Percentiles rank a stretch among this genome's conserved stretches.
These are phyloP conservation scores for Mugil cephalus DNA, from an alignment of 2,113 vertebrate species.

Conservation along the genomic window DNA sequence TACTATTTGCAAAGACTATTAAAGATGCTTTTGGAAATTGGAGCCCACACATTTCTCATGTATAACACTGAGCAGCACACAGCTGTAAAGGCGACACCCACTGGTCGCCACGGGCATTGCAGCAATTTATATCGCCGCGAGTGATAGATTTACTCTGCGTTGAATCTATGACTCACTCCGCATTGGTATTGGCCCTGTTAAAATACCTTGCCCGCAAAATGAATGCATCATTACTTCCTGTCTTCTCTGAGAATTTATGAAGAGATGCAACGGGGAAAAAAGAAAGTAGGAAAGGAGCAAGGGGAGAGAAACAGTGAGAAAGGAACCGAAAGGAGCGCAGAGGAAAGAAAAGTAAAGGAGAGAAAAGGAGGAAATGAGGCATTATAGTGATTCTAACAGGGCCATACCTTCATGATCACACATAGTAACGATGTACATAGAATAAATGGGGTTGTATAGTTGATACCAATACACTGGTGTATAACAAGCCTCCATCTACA, in stretches of 20 bases:
- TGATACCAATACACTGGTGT: no score
- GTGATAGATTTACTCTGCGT: conserved; percentile 46
- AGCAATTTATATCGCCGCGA: conserved; percentile 32
- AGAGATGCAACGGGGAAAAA: neutral
- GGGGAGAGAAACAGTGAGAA: neutral
- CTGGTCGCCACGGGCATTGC: conserved; percentile 49
- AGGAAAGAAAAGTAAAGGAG: neutral
- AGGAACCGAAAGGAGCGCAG: neutral
- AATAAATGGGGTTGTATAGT: no score
- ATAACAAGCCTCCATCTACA: no score
- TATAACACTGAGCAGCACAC: conserved; percentile 28
- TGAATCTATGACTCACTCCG: conserved; percentile 55
- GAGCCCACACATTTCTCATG: conserved; percentile 20
- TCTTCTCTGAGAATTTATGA: neutral
- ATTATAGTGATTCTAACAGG: conserved; percentile 58
- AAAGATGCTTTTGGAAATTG: conserved; percentile 51
- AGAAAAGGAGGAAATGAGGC: conserved; percentile 8
- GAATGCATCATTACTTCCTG: conserved; percentile 36
- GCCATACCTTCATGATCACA: conserved; percentile 40
- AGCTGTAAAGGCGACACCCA: conserved; percentile 52
- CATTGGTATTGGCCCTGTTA: conserved; percentile 51
- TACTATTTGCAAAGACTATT: conserved; percentile 22
- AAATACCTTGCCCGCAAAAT: conserved; percentile 32
- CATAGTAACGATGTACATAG: neutral
- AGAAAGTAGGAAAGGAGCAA: neutral